Base-by-base conservation (phyloP, 2,113 vertebrate species). In the Oplegnathus fasciatus region DNA sequence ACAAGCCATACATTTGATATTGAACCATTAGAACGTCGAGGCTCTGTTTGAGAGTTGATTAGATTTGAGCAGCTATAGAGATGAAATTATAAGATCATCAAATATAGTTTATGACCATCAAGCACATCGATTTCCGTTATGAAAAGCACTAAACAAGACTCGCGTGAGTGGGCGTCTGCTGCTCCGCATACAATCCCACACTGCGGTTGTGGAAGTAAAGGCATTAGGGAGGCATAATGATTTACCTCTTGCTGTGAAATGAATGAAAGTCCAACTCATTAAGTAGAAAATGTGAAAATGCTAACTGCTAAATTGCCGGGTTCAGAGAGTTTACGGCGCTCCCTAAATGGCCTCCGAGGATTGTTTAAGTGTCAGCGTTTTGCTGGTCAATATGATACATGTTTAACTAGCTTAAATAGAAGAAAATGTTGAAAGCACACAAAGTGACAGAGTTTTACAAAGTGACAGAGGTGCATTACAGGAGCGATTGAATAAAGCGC, bases 61-160 rank as follows among this genome's bases (percentile, higher is more conserved):
- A 72, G 55, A 78, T 83, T 64, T 86, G 69, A 88, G 78, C 0
- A 84, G 28, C 73, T n/a, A 55, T 67, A 24, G 65, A 82, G 73
- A 90, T 78, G 22, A 84, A 90, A 91, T 93, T 75, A 92, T 67
- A 75, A 67, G 50, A 72, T 82, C 83, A 82, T 91, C 62, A 69
- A 88, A 90, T 83, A 78, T 14, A 62, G 65, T 88, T 89, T 70
- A 90, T 83, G 83, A 37, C 64, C 70, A 88, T 91, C 57, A 80
- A 86, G 71, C 32, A 10, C 73, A 89, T 89, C n/a, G 83, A 86
- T 90, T 82, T 89, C 55, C 40, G 17, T 87, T 80, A 71, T 85
- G 80, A 78, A 83, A 80, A 77, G 65, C 55, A 64, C 73, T 74
- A 88, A 87, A 86, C 84, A 83, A 77, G 80, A 80, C 54, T 75